A percentile compares a stretch with the other conserved stretches of the same genome.
Evolutionary conservation across 2,888 invertebrate species (phyloP).

Genomic region (Phytoseiulus persimilis): DNA sequence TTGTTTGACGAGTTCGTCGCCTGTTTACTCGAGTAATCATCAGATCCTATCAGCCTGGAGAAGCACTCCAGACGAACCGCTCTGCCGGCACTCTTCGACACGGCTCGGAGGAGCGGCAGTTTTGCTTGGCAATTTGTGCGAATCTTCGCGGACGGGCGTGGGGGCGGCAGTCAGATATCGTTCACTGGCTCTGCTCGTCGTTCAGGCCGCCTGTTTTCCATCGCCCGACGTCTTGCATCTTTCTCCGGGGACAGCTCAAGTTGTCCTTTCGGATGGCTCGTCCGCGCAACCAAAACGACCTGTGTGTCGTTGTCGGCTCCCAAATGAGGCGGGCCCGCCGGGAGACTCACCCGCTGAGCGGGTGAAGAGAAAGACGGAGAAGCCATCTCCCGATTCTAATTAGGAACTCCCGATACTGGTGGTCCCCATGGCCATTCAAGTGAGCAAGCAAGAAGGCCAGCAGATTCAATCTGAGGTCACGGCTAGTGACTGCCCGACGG

Average conservation of each 20-base stretch:
- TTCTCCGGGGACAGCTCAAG: neutral
- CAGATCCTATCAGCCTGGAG: neutral
- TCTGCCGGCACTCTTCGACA: neutral
- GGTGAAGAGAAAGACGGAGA: neutral
- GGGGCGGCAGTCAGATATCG: too few species aligned
- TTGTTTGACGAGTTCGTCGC: neutral
- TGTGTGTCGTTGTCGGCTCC: neutral
- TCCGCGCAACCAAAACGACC: neutral
- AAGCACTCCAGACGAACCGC: neutral
- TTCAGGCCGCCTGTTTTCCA: too few species aligned
- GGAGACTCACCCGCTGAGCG: neutral
- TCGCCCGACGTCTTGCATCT: neutral
- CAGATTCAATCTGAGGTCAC: neutral
- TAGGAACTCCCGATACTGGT: neutral
- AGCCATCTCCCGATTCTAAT: neutral
- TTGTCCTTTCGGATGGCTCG: neutral
- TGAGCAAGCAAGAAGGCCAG: neutral
- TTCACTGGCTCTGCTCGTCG: too few species aligned
- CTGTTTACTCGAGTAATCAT: neutral
- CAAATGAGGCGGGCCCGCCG: neutral
- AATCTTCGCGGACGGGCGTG: too few species aligned
- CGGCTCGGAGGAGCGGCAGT: too few species aligned
- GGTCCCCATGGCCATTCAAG: neutral
- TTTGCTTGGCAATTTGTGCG: too few species aligned
- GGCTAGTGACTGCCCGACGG: neutral